These are phyloP conservation scores for Myripristis jacobus DNA, from an alignment of 2,797 vertebrate genomes.

Conservation along the genomic window DNA sequence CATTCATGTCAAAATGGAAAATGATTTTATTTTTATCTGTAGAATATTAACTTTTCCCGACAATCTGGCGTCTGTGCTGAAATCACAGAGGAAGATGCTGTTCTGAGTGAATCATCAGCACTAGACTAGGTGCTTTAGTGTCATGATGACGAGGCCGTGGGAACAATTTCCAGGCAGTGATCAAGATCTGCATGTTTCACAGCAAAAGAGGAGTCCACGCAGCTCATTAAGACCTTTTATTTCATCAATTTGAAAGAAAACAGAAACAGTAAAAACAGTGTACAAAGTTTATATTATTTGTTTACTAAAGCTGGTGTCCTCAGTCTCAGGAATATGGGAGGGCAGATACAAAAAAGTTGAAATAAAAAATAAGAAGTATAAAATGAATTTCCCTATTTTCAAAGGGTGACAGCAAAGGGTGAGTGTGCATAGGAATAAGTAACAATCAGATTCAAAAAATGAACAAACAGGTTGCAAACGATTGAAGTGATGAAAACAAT, in stretches of 20 bases:
- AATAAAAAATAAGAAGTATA: conserved; percentile 77
- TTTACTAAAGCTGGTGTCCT: conserved; percentile 87
- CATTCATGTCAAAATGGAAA: too few relatives aligned
- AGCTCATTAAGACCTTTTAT: conserved; percentile 83
- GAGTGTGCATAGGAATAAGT: conserved; percentile 80
- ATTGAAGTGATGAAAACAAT: conserved; percentile 73
- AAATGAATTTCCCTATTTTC: conserved; percentile 81
- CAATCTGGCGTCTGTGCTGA: not conserved
- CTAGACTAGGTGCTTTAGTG: not conserved
- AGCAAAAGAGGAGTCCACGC: conserved; percentile 17
- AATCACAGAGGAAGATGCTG: not conserved
- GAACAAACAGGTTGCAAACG: conserved; percentile 69
- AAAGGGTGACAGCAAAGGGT: conserved; percentile 76
- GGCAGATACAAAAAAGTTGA: conserved; percentile 73
- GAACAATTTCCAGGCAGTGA: not conserved
- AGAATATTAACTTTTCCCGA: not conserved
- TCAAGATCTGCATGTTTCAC: conserved; percentile 11
- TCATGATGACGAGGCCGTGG: not conserved
- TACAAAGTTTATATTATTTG: conserved; percentile 86
- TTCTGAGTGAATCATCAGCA: not conserved
- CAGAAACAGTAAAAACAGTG: conserved; percentile 83
- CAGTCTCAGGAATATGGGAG: conserved; percentile 77
- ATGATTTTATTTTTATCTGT: too few relatives aligned
- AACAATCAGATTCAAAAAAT: conserved; percentile 77
- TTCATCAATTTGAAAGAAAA: conserved; percentile 83